phyloP scores from a whole-genome alignment of 2,888 invertebrate genomes.

The Rhagophthalmus giganteus region DNA sequence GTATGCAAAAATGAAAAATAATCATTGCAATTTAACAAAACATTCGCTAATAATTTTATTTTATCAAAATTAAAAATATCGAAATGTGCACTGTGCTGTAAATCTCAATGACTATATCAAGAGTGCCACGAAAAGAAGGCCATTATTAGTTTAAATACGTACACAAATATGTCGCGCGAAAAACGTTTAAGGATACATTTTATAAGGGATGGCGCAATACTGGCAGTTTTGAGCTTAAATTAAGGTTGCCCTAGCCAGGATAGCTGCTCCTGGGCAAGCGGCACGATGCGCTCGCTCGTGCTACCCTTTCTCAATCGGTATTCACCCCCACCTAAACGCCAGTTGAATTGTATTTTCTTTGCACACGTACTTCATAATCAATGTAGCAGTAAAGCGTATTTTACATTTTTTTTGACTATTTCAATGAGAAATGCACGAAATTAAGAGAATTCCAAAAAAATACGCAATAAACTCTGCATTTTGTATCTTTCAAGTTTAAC shows the following conservation, averaged over 20 bases:
- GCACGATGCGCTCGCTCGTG: conserved; percentile 39
- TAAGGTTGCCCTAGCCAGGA: conserved; percentile 50
- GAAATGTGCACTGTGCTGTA: conserved; percentile 30
- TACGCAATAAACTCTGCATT: too few relatives aligned
- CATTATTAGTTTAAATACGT: conserved; percentile 44
- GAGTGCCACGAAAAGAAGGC: conserved; percentile 34
- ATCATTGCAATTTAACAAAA: conserved; percentile 33
- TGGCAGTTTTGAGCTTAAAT: conserved; percentile 43
- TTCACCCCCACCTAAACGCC: background rate
- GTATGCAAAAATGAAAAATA: conserved; percentile 37
- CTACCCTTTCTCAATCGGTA: conserved; percentile 25
- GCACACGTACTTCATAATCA: too few relatives aligned
- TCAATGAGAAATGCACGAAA: too few relatives aligned
- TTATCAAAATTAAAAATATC: conserved; percentile 20
- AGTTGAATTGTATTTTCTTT: background rate
- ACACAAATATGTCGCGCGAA: conserved; percentile 41
- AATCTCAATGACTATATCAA: conserved; percentile 32
- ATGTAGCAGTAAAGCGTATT: too few relatives aligned
- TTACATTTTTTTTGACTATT: too few relatives aligned
- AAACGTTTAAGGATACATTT: conserved; percentile 45
- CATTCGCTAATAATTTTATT: conserved; percentile 23
- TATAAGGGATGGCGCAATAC: conserved; percentile 50
- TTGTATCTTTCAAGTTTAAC: too few relatives aligned
- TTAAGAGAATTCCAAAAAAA: too few relatives aligned
- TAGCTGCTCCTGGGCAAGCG: conserved; percentile 51